phyloP scores from a whole-genome alignment of 1,140 invertebrate species.

The Acromyrmex echinatior region DNA sequence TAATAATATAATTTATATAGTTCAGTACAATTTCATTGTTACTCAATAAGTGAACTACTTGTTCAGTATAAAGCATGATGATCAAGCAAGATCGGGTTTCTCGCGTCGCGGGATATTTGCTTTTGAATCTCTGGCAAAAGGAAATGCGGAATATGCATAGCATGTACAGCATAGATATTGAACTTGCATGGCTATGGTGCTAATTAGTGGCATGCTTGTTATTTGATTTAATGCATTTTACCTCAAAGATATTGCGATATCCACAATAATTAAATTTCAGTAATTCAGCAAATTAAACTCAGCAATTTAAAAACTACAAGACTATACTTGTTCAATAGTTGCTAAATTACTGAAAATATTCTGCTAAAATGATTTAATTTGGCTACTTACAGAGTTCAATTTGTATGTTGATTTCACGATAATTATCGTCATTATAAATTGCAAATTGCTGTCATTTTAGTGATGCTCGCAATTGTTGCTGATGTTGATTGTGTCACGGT shows the following conservation, averaged over 20 bases:
- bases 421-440: conserved; percentile 45
- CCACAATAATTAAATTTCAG: conserved; percentile 29
- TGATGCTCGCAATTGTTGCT: conserved; percentile 9
- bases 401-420: conserved; percentile 16
- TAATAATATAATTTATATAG: conserved; percentile 10
- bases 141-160: conserved; percentile 46
- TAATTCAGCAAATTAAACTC: conserved; percentile 12
- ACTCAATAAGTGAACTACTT: conserved; percentile 34
- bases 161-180: background rate
- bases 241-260: background rate
- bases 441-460: conserved; percentile 4
- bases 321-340: conserved; percentile 3
- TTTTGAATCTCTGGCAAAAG: conserved; percentile 45
- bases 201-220: conserved; percentile 54
- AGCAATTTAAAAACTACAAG: conserved; percentile 1
- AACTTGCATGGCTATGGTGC: conserved; percentile 30
- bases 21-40: background rate
- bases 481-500: conserved; percentile 36
- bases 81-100: conserved; percentile 14
- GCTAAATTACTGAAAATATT: background rate
- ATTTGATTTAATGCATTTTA: conserved; percentile 18
- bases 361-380: background rate
- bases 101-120: conserved; percentile 12
- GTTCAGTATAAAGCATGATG: background rate
- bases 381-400: background rate